Percentiles rank a stretch among this genome's conserved stretches.
phyloP scores from a whole-genome alignment of 2,888 invertebrate species.

The Dermolepida albohirtum region DNA sequence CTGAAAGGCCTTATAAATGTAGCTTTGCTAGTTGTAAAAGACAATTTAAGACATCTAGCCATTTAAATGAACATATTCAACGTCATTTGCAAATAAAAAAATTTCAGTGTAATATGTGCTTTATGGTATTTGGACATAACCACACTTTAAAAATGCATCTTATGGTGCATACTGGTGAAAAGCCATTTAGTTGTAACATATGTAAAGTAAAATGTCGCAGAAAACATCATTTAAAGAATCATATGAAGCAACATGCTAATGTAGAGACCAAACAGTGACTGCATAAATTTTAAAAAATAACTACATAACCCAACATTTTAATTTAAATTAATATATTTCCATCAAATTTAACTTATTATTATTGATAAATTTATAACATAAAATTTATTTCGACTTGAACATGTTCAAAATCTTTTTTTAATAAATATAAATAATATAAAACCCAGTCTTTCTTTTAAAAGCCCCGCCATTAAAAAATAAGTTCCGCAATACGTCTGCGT shows the following conservation, averaged over 20 bases:
- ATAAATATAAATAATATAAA: too few relatives aligned
- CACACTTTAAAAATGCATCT: conserved; percentile 52
- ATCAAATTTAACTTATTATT: too few relatives aligned
- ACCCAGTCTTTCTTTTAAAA: conserved; percentile 13
- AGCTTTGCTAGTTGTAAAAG: conserved; percentile 51
- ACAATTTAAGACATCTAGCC: conserved; percentile 51
- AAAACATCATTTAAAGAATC: conserved; percentile 52
- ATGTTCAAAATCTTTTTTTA: too few relatives aligned
- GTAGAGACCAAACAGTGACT: conserved; percentile 4
- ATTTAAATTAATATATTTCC: too few relatives aligned
- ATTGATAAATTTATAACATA: too few relatives aligned
- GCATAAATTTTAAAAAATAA: background rate
- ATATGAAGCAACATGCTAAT: conserved; percentile 50
- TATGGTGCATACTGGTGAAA: conserved; percentile 52
- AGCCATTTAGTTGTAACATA: conserved; percentile 49
- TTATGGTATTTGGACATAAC: conserved; percentile 49
- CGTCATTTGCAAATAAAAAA: conserved; percentile 51
- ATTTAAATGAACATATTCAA: conserved; percentile 51
- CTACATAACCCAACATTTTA: too few relatives aligned
- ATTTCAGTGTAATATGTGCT: conserved; percentile 50
- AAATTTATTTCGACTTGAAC: background rate
- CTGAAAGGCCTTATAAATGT: conserved; percentile 52
- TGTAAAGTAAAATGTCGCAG: conserved; percentile 51
- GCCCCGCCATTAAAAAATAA: conserved; percentile 44
- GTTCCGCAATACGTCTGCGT: conserved; percentile 55